Conservation (phyloP, 2,888 invertebrate genomes). For the Macropis europaea region DNA sequence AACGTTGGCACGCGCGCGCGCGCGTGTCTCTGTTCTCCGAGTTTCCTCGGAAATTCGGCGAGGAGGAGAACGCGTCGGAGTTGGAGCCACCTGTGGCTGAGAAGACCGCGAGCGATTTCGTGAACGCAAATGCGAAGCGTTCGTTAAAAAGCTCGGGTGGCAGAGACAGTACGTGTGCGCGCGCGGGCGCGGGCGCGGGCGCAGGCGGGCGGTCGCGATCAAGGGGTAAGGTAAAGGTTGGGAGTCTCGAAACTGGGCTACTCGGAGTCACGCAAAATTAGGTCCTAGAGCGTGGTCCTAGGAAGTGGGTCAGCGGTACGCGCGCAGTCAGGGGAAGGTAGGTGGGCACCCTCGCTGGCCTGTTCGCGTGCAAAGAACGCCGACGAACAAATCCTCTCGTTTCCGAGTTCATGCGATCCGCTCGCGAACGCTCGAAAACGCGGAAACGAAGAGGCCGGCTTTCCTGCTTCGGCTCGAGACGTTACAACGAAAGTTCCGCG, state of each 20-base stretch:
- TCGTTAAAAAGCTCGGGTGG: constrained; percentile 18
- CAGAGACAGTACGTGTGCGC: background rate
- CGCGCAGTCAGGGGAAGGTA: constrained; percentile 25
- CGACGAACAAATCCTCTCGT: too few relatives aligned
- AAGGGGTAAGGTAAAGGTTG: background rate
- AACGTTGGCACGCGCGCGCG: background rate
- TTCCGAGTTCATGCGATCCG: too few relatives aligned
- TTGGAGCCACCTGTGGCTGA: constrained; percentile 14
- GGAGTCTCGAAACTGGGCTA: constrained; percentile 5
- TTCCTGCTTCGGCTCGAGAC: background rate
- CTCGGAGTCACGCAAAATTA: constrained; percentile 48
- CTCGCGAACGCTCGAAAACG: too few relatives aligned
- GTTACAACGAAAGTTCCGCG: background rate
- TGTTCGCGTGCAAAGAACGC: too few relatives aligned
- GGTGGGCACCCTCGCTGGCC: background rate
- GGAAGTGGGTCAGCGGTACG: constrained; percentile 56
- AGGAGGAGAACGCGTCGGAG: background rate
- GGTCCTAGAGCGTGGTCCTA: constrained; percentile 53
- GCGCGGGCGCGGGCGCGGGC: constrained; percentile 5
- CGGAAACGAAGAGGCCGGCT: too few relatives aligned
- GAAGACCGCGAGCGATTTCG: background rate
- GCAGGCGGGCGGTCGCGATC: background rate
- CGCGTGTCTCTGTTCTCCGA: too few relatives aligned
- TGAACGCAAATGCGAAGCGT: constrained; percentile 2
- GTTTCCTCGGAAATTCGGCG: constrained; percentile 9